Conservation (phyloP, 2,113 vertebrate species). For the Gasterosteus aculeatus region DNA sequence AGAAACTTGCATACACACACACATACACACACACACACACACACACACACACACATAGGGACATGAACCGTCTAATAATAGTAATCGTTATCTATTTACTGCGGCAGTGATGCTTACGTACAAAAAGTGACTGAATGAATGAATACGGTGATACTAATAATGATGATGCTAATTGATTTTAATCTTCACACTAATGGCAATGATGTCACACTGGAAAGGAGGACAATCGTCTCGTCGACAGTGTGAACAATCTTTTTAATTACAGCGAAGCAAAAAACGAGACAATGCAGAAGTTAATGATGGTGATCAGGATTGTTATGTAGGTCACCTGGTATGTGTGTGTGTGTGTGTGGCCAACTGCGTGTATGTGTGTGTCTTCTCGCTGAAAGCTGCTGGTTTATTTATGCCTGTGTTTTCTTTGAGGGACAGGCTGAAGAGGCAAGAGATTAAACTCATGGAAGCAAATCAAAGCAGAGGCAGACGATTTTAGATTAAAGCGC, state of each 20-base stretch:
- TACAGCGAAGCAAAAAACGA: background rate
- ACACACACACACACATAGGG: background rate
- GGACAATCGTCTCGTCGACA: slow-evolving; percentile 1
- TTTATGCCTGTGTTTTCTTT: slow-evolving; percentile 63
- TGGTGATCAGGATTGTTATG: slow-evolving; percentile 34
- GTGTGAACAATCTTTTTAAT: slow-evolving; percentile 22
- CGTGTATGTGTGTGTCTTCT: slow-evolving; percentile 9
- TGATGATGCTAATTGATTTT: slow-evolving; percentile 45
- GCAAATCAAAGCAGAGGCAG: slow-evolving; percentile 66
- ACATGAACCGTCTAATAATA: slow-evolving; percentile 39
- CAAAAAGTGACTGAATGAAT: slow-evolving; percentile 55
- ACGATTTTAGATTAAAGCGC: slow-evolving; percentile 63
- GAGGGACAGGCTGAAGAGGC: slow-evolving; percentile 57
- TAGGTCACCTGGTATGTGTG: slow-evolving; percentile 37
- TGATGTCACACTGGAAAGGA: slow-evolving; percentile 29
- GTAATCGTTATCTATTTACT: slow-evolving; percentile 38
- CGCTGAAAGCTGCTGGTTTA: slow-evolving; percentile 46
- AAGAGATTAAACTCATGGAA: slow-evolving; percentile 68
- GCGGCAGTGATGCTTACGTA: slow-evolving; percentile 25
- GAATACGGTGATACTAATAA: slow-evolving; percentile 44
- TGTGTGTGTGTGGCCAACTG: slow-evolving; percentile 3
- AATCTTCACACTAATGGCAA: slow-evolving; percentile 10
- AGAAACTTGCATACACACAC: background rate
- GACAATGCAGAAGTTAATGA: slow-evolving; percentile 33
- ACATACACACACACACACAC: background rate